phyloP scores from a whole-genome alignment of 2,888 invertebrate species.

The Helleia helle region DNA sequence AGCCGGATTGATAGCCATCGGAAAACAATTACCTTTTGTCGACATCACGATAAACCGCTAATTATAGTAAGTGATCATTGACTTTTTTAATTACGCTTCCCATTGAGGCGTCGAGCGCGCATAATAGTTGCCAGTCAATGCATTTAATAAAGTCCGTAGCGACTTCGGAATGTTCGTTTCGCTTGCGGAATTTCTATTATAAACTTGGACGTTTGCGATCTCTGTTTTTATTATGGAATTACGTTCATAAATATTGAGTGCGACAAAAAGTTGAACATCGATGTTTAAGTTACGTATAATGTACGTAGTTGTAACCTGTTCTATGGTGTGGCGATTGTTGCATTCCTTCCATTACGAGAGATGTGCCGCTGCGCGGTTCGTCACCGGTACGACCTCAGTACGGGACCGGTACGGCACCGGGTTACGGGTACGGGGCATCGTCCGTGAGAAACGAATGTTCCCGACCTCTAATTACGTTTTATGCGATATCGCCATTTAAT shows the following conservation, averaged over 20 bases:
- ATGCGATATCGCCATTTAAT: conserved; percentile 73
- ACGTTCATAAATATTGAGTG: not conserved
- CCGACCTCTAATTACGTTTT: conserved; percentile 70
- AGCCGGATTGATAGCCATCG: conserved; percentile 49
- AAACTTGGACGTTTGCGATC: conserved; percentile 34
- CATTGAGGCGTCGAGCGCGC: conserved; percentile 59
- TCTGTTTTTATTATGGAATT: conserved; percentile 28
- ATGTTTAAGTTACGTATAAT: not conserved
- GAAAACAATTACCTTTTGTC: conserved; percentile 68
- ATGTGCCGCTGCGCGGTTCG: conserved; percentile 28
- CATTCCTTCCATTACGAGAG: conserved; percentile 58
- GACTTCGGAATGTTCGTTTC: conserved; percentile 43
- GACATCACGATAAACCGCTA: conserved; percentile 34
- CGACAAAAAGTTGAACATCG: conserved; percentile 37
- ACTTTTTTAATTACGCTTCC: conserved; percentile 62
- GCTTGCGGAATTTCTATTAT: conserved; percentile 59
- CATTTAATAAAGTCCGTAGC: conserved; percentile 55
- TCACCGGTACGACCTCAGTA: too few relatives aligned
- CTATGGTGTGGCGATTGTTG: conserved; percentile 29
- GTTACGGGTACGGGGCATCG: conserved; percentile 35
- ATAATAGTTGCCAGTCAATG: conserved; percentile 69
- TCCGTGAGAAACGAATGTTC: conserved; percentile 66
- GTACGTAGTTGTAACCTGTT: not conserved
- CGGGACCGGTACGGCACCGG: conserved; percentile 27
- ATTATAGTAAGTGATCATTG: conserved; percentile 68